A percentile compares a stretch with the other conserved stretches of the same genome.
phyloP scores from a whole-genome alignment of 2,113 vertebrate genomes.

The Panthera tigris region DNA sequence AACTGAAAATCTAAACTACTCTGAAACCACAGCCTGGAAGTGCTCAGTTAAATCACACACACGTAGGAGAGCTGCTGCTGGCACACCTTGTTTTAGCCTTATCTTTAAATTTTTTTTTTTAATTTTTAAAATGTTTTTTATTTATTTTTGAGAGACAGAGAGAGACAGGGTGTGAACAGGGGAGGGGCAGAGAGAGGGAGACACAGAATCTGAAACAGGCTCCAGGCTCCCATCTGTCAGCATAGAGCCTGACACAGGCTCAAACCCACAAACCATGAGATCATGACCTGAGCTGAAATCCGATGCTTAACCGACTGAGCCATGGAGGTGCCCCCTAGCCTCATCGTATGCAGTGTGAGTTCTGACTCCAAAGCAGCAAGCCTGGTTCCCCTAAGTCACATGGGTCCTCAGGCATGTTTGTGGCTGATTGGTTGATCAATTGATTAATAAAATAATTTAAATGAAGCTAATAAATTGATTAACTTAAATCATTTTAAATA shows the following conservation, averaged over 20 bases:
- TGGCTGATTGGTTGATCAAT: background rate
- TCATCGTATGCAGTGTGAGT: background rate
- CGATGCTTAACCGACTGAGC: no score
- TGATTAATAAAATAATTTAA: background rate
- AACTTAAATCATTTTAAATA: background rate
- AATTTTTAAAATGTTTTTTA: no score
- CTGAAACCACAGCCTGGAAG: background rate
- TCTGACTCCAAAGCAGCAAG: no score
- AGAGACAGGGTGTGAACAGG: no score
- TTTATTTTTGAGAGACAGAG: no score
- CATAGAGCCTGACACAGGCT: no score
- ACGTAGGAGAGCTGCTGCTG: background rate
- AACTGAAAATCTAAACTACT: background rate
- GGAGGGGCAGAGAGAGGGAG: no score
- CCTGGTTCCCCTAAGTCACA: background rate
- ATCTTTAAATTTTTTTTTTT: background rate
- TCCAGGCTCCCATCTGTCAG: no score
- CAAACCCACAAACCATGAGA: no score
- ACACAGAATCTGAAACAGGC: no score
- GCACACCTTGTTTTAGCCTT: background rate
- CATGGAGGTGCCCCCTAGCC: background rate
- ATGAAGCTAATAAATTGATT: background rate
- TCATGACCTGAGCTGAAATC: no score
- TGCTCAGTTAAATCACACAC: background rate
- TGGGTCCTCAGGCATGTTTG: background rate